These are phyloP conservation scores for Hippocampus kuda DNA, from an alignment of 2,797 vertebrate species.

Conservation along the genomic window DNA sequence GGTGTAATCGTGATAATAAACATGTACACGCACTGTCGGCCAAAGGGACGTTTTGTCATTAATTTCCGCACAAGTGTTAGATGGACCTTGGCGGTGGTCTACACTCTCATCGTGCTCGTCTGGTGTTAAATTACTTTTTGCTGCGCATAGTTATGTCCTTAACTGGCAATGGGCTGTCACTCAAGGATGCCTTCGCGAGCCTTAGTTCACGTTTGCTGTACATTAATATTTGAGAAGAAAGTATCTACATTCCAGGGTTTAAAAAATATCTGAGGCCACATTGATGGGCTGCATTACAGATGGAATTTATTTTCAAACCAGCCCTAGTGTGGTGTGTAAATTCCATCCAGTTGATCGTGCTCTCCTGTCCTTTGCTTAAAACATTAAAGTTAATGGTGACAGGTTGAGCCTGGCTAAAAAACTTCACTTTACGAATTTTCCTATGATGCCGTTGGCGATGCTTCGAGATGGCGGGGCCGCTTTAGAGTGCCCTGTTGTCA, in stretches of 20 bases:
- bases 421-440: too few species aligned
- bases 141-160: slow-evolving; percentile 5
- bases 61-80: neutral
- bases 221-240: neutral
- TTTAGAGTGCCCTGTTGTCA: too few species aligned
- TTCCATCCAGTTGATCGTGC: too few species aligned
- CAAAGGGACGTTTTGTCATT: slow-evolving; percentile 5
- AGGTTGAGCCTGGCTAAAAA: too few species aligned
- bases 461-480: too few species aligned
- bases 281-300: too few species aligned
- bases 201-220: neutral
- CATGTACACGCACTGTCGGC: neutral
- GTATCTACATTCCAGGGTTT: neutral
- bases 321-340: too few species aligned
- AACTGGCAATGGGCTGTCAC: slow-evolving; percentile 34
- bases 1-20: slow-evolving; percentile 1
- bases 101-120: too few species aligned
- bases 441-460: too few species aligned
- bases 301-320: too few species aligned
- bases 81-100: slow-evolving; percentile 4
- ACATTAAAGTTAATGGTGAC: too few species aligned
- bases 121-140: slow-evolving; percentile 8
- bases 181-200: slow-evolving; percentile 20
- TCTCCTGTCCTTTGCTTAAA: too few species aligned
- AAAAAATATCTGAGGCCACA: neutral